Evolutionary conservation across 2,797 vertebrate genomes (phyloP), one percentile per base, ranked within the genome.

Genomic region (Furcifer pardalis): DNA sequence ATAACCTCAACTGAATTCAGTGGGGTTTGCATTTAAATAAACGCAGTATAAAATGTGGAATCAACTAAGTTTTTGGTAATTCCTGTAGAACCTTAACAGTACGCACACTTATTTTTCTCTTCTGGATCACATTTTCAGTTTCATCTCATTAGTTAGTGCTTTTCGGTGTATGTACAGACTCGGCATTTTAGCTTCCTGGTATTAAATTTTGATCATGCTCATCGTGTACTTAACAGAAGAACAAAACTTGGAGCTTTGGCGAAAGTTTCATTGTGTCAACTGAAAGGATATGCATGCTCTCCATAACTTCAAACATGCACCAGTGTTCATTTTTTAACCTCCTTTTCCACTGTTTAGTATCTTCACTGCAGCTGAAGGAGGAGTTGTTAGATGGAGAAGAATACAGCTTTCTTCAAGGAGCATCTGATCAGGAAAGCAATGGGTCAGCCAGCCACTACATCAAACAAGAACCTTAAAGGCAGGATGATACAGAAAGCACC

Each of bases 401-500:
- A 89, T 99, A 98, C 80, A 97, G 94, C 93, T 99, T 98, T 95
- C 97, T 98, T 42, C 98, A 99, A 93, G 98, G 97, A 94, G 97
- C 97, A 2, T 99, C 98, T 0, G 98, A 99, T 95, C 98, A 99
- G 95, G 98, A 99, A 89, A 99, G 98, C 96, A 98, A 99, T 1
- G 98, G 98, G 93, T 98, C 98, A 8, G 98, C 98, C 96, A 97
- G 97, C 96, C 98, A 98, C 96, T 98, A 98, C 96, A 99, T 98
- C 96, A 98, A 98, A 95, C 98, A 99, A 87, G 98, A 99, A 86
- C 98, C 98, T 13, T 99, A 95, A 82, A 98, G 52, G 79, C 86
- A 87, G 89, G 91, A 87, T 7, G 85, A 90, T n/a, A 79, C 90
- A 91, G 86, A 76, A 83, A 77, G 89, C 92, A 60, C 94, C 85